A percentile compares a stretch with the other conserved stretches of the same genome.
Evolutionary conservation across 2,113 vertebrate genomes (phyloP).

Genomic region (Apeltes quadracus): DNA sequence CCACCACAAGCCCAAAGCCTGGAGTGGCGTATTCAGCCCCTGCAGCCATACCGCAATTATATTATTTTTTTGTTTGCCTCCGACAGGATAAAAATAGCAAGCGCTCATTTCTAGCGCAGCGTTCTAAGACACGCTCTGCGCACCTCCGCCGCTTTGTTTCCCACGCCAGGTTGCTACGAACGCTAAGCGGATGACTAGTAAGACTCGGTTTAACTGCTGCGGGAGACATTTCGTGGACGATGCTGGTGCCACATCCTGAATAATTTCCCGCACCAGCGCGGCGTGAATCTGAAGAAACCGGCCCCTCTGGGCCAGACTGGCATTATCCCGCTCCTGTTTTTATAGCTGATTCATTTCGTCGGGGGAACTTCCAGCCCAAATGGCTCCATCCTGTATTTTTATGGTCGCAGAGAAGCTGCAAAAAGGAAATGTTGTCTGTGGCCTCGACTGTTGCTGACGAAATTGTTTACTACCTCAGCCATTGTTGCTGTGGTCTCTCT

Average conservation of each 20-base stretch:
- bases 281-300: slow-evolving; percentile 55
- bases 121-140: slow-evolving; percentile 24
- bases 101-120: slow-evolving; percentile 40
- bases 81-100: slow-evolving; percentile 45
- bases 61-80: slow-evolving; percentile 38
- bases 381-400: slow-evolving; percentile 60
- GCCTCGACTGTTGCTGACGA: slow-evolving; percentile 40
- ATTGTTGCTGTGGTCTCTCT: slow-evolving; percentile 15
- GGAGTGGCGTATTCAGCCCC: slow-evolving; percentile 32
- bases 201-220: slow-evolving; percentile 46
- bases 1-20: slow-evolving; percentile 30
- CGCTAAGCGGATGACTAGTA: slow-evolving; percentile 56
- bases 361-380: slow-evolving; percentile 59
- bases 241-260: slow-evolving; percentile 59
- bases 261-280: slow-evolving; percentile 63
- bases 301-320: slow-evolving; percentile 41
- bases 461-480: slow-evolving; percentile 44
- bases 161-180: slow-evolving; percentile 52
- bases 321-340: slow-evolving; percentile 63
- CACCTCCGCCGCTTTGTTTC: slow-evolving; percentile 41
- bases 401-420: slow-evolving; percentile 50
- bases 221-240: slow-evolving; percentile 36
- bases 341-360: slow-evolving; percentile 72
- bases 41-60: slow-evolving; percentile 36
- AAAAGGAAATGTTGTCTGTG: slow-evolving; percentile 61